Percentiles rank a stretch among this genome's conserved stretches.
Conservation (phyloP, 2,113 vertebrate species). For the Gallinago paraguaiae region DNA sequence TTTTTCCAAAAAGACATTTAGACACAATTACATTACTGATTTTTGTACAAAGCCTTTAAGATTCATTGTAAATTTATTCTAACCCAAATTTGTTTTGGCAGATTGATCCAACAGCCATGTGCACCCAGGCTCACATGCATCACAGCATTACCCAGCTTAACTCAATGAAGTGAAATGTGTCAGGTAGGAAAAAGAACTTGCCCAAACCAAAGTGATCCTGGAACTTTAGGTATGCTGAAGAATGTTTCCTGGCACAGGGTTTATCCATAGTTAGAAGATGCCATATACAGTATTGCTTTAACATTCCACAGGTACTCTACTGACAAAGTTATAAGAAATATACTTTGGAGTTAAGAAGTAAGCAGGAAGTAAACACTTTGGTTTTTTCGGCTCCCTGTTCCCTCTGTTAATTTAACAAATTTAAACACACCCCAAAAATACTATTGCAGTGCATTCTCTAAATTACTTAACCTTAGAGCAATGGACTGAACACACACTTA, state of each 20-base stretch:
- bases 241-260: background rate
- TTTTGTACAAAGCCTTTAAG: background rate
- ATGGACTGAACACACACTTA: background rate
- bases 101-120: background rate
- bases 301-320: background rate
- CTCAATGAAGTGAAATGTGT: background rate
- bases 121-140: background rate
- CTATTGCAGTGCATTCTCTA: background rate
- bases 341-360: background rate
- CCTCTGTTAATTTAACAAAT: background rate
- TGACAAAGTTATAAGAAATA: background rate
- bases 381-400: background rate
- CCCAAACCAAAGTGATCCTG: background rate
- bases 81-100: background rate
- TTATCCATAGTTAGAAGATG: background rate
- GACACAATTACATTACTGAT: background rate
- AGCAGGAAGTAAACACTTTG: background rate
- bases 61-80: background rate
- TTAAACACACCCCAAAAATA: accelerated
- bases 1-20: background rate
- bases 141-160: background rate
- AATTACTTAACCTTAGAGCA: background rate
- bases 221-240: background rate
- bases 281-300: background rate
- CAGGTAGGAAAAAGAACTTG: background rate